phyloP scores from a whole-genome alignment of 1,140 invertebrate genomes.

The Stegodyphus mimosarum region DNA sequence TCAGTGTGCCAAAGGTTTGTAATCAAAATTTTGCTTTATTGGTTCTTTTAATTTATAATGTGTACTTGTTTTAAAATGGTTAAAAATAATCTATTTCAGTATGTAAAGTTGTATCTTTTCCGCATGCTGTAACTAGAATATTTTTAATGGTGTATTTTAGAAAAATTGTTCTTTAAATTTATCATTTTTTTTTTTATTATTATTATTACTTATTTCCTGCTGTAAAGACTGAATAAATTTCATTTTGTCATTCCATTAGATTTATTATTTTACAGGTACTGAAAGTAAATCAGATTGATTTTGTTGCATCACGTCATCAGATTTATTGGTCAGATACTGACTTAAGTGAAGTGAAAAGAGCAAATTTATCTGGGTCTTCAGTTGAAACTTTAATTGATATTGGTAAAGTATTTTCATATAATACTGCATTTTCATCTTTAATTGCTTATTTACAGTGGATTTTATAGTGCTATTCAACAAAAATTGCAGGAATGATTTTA shows the following conservation, averaged over 20 bases:
- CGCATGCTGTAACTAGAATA: background rate
- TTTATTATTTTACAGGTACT: constrained; percentile 61
- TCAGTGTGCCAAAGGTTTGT: constrained; percentile 75
- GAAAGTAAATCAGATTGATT: constrained; percentile 77
- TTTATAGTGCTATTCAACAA: too few species aligned
- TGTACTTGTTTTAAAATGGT: background rate
- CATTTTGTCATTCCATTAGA: background rate
- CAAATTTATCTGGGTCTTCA: constrained; percentile 76
- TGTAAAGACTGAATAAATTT: background rate
- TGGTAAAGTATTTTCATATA: constrained; percentile 66
- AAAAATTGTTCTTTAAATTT: background rate
- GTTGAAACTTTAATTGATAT: constrained; percentile 81
- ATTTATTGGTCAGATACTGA: constrained; percentile 85
- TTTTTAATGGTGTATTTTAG: background rate
- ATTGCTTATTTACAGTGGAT: too few species aligned
- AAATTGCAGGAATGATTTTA: too few species aligned
- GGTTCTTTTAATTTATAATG: background rate
- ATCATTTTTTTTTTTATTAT: background rate
- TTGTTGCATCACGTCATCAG: constrained; percentile 74
- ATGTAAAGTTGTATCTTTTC: too few species aligned
- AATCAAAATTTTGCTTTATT: background rate
- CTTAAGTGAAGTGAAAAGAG: constrained; percentile 79
- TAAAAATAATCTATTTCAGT: too few species aligned
- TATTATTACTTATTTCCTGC: background rate
- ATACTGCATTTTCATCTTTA: too few species aligned